Base-by-base conservation (phyloP, 1,140 invertebrate genomes). In the Macrocentrus cingulum region DNA sequence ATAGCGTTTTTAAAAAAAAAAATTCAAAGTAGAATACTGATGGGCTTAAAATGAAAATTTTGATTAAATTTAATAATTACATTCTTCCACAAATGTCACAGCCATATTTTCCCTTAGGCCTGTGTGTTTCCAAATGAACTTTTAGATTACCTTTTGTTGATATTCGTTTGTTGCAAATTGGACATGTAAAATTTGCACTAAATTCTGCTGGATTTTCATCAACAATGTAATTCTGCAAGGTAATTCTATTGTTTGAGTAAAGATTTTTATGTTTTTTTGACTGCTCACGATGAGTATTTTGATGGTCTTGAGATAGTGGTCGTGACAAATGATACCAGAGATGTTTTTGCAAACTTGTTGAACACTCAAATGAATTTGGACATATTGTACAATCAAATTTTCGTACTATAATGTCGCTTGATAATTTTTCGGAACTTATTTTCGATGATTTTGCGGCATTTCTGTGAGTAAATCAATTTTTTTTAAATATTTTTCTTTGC, bases 1-100 rank as follows among this genome's bases (percentile, higher is more conserved):
- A 19, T 32, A 53, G 53, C 48, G 22, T 56, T 36, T 15, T n/a
- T n/a, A n/a, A n/a, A n/a, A n/a, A n/a, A n/a, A n/a, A n/a, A n/a
- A n/a, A n/a, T n/a, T n/a, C n/a, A n/a, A n/a, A n/a, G n/a, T n/a
- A n/a, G n/a, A n/a, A n/a, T n/a, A n/a, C n/a, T n/a, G n/a, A n/a
- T n/a, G n/a, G n/a, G n/a, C n/a, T n/a, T n/a, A n/a, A n/a, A n/a
- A n/a, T n/a, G n/a, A n/a, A n/a, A n/a, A 41, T 52, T 6, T 22
- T 44, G 20, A 25, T 34, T 16, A 25, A 13, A 42, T 39, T 22
- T 48, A 50, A 15, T 37, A 51, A 18, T 85, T 78, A 88, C 87
- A 85, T 81, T 82, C 87, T 80, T 55, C 86, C 86, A 76, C 87
- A 89, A 63, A 87, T 81, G 65, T 85, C 83, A 69, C 87, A 89